phyloP scores from a whole-genome alignment of 2,113 vertebrate genomes.

The Anhinga rufa region DNA sequence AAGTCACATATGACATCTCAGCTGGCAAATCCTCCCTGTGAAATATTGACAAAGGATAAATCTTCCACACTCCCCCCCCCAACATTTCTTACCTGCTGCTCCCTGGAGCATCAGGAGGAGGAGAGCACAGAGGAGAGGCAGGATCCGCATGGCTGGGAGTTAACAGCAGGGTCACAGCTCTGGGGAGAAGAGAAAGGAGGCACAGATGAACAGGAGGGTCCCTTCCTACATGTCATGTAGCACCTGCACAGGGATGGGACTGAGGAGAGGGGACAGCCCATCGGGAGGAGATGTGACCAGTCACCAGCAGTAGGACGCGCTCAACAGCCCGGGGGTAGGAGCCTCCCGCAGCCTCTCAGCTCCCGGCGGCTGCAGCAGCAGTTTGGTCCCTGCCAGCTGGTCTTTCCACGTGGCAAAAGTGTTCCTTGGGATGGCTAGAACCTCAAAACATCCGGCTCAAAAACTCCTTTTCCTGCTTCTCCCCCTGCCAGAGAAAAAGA shows the following conservation, averaged over 20 bases:
- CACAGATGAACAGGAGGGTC: not conserved
- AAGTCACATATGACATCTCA: fast-evolving
- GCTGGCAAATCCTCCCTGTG: not conserved
- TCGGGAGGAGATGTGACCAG: not conserved
- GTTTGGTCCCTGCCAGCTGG: not conserved
- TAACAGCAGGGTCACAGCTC: fast-evolving
- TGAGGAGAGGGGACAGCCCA: not conserved
- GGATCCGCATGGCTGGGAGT: not conserved
- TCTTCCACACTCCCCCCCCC: fast-evolving
- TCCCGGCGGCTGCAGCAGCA: not conserved
- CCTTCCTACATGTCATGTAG: fast-evolving
- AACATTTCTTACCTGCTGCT: not conserved
- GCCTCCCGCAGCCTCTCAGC: not conserved
- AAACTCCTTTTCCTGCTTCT: not conserved
- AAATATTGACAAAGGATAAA: not conserved
- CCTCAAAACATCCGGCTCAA: not conserved
- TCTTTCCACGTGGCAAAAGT: not conserved
- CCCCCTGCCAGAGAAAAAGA: fast-evolving
- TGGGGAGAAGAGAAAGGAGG: not conserved
- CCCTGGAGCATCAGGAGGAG: conserved; percentile 11
- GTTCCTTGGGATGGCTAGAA: not conserved
- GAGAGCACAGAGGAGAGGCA: conserved; percentile 1
- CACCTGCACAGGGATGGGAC: not conserved
- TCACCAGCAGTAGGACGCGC: not conserved
- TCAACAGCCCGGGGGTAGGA: fast-evolving